phyloP scores from a whole-genome alignment of 2,797 vertebrate genomes.

The Anisognathus igniventris region DNA sequence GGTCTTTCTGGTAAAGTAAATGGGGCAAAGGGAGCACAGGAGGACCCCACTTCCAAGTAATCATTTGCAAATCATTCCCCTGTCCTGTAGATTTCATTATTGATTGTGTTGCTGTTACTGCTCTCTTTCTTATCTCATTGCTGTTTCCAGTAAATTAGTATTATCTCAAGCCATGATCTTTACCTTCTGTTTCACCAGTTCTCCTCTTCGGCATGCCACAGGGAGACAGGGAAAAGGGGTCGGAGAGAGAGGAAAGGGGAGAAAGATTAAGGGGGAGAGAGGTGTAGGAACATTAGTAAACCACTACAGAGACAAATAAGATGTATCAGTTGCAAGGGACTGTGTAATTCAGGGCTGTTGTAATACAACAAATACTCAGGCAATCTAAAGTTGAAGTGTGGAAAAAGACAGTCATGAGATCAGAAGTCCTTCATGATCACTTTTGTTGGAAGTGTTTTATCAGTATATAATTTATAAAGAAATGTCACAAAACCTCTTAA shows the following conservation, averaged over 20 bases:
- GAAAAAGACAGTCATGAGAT: not conserved
- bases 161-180: not conserved
- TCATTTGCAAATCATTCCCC: accelerated
- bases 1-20: not conserved
- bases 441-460: not conserved
- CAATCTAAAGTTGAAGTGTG: not conserved
- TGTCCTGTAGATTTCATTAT: not conserved
- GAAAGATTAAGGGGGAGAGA: too few species aligned
- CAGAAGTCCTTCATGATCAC: not conserved
- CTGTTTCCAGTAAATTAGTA: not conserved
- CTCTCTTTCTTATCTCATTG: not conserved
- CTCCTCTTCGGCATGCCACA: not conserved
- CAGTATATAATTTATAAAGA: not conserved
- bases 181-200: not conserved
- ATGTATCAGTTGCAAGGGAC: not conserved
- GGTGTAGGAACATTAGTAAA: not conserved
- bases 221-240: not conserved
- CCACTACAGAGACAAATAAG: not conserved
- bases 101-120: not conserved
- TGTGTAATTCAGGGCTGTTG: not conserved
- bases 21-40: not conserved
- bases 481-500: not conserved
- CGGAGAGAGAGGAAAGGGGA: too few species aligned
- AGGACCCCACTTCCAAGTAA: not conserved
- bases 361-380: not conserved